Percentiles rank a stretch among this genome's conserved stretches.
Conservation (phyloP, 35 echinoderm and acorn worm species). For the Ophioderma brevispina region DNA sequence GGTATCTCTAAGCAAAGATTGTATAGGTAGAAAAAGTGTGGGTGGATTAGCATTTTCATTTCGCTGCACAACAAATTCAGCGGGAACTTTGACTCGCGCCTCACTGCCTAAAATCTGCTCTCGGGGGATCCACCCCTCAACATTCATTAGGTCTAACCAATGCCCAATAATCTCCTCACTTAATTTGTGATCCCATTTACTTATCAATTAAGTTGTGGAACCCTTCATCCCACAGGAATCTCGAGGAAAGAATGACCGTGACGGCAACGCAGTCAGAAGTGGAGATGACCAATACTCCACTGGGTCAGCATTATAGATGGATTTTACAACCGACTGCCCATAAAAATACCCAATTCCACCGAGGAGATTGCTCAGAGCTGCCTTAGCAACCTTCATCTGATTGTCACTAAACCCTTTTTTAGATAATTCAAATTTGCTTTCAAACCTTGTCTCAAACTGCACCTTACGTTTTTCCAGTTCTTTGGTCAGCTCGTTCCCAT, state of each 20-base stretch:
- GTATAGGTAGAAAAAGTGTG: constrained; percentile 89
- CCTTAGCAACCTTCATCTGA: constrained; percentile 80
- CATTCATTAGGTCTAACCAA: constrained; percentile 96
- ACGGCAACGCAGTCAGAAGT: constrained; percentile 85
- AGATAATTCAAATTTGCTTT: constrained; percentile 68
- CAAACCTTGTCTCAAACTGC: constrained; percentile 76
- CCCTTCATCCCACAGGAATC: constrained; percentile 94
- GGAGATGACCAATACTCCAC: constrained; percentile 80
- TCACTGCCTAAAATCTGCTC: constrained; percentile 96
- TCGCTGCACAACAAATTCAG: constrained; percentile 92
- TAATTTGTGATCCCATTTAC: constrained; percentile 86
- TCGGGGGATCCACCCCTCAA: constrained; percentile 95
- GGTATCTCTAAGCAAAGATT: constrained; percentile 69
- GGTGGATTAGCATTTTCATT: constrained; percentile 98
- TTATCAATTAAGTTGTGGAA: constrained; percentile 89
- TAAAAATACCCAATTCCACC: constrained; percentile 97
- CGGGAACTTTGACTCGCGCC: constrained; percentile 86
- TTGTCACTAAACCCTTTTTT: constrained; percentile 64
- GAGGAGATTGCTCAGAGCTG: constrained; percentile 84
- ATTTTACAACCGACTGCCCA: constrained; percentile 71
- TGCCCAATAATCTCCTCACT: constrained; percentile 95
- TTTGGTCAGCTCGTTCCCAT: constrained; percentile 61
- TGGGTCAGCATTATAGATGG: constrained; percentile 70
- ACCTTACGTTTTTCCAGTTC: constrained; percentile 43
- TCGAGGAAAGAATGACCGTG: constrained; percentile 92